These are phyloP conservation scores for Drosophila triauraria DNA, from an alignment of 1,140 invertebrate genomes.

Conservation along the genomic window DNA sequence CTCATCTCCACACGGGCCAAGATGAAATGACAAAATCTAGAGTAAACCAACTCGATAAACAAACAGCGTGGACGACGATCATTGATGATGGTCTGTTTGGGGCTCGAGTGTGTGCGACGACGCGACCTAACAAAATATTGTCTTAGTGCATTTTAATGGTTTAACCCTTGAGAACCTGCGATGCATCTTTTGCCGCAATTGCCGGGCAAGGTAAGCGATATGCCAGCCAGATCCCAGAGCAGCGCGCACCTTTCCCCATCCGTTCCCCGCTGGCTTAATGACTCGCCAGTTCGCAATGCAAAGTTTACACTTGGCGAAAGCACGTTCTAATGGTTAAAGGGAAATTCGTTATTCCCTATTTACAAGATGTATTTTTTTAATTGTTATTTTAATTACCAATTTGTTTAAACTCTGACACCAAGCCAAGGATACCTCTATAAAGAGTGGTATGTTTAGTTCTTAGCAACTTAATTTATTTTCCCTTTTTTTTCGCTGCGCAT, in stretches of 20 bases:
- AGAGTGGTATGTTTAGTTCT: not conserved
- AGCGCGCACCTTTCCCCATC: conserved; percentile 4
- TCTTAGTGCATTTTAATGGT: conserved; percentile 80
- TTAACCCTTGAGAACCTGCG: conserved; percentile 42
- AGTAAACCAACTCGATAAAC: conserved; percentile 71
- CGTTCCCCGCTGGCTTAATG: conserved; percentile 60
- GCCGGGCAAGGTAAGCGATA: conserved; percentile 77
- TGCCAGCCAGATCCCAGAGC: conserved; percentile 23
- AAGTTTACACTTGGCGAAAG: conserved; percentile 43
- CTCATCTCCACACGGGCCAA: conserved; percentile 50
- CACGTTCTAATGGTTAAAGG: not conserved
- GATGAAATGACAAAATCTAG: conserved; percentile 82
- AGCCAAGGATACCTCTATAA: no score
- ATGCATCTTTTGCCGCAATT: conserved; percentile 80
- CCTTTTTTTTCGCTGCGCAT: conserved; percentile 24
- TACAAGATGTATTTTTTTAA: not conserved
- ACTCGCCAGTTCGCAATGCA: conserved; percentile 76
- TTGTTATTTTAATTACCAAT: not conserved
- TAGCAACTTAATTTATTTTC: not conserved
- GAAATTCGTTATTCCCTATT: not conserved
- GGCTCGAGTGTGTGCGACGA: conserved; percentile 40
- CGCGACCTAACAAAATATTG: conserved; percentile 75
- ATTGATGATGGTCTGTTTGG: conserved; percentile 51
- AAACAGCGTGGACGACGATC: conserved; percentile 55
- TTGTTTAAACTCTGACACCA: not conserved